These are phyloP conservation scores for Pseudochromis fuscus DNA, from an alignment of 2,797 vertebrate genomes.

Conservation along the genomic window DNA sequence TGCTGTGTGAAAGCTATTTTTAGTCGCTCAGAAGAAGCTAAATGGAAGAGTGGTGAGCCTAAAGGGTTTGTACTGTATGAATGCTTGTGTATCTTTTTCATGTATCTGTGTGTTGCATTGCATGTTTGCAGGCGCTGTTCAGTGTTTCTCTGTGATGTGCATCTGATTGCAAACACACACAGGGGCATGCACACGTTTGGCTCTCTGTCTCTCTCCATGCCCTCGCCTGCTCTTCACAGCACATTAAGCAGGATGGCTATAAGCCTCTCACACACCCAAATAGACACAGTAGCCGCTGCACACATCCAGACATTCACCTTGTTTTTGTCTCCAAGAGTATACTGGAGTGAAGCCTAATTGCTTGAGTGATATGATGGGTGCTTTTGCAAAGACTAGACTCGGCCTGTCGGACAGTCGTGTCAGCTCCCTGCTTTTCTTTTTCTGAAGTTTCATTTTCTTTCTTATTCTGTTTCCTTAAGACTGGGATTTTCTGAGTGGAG, in stretches of 20 bases:
- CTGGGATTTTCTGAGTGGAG: not conserved
- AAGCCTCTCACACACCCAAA: conserved; percentile 62
- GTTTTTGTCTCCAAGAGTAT: conserved; percentile 63
- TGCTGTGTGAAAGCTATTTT: conserved; percentile 53
- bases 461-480: not conserved
- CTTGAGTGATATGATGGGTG: conserved; percentile 56
- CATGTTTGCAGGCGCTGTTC: conserved; percentile 33
- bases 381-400: conserved; percentile 36
- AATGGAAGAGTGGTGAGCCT: conserved; percentile 29
- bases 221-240: conserved; percentile 80
- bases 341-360: conserved; percentile 67
- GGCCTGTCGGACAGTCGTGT: conserved; percentile 17
- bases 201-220: conserved; percentile 56
- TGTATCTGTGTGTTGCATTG: conserved; percentile 7
- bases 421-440: conserved; percentile 7
- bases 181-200: conserved; percentile 51
- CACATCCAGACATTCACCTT: conserved; percentile 60
- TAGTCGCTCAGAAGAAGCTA: conserved; percentile 23
- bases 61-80: conserved; percentile 24
- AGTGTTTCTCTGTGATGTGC: conserved; percentile 32
- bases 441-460: not conserved
- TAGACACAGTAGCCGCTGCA: conserved; percentile 57
- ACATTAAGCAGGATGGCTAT: conserved; percentile 77
- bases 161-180: conserved; percentile 48
- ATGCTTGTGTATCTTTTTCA: not conserved